Evolutionary conservation across 2,797 vertebrate species (phyloP).

Genomic region (Lacerta viridis): DNA sequence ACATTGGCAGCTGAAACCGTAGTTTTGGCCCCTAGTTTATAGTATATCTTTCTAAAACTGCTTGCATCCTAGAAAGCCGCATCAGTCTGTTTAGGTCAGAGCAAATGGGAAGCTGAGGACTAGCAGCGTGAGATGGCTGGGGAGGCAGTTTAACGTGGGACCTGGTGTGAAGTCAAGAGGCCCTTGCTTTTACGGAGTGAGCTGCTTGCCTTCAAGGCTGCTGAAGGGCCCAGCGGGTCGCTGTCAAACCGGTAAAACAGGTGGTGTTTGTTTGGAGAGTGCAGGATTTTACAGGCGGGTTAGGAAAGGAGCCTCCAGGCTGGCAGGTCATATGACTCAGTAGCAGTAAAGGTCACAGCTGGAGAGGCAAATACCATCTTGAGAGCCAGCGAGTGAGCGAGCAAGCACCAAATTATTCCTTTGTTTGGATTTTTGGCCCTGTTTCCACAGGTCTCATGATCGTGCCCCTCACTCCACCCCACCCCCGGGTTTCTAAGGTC

Average conservation of each 20-base stretch:
- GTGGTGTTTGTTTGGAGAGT: conserved; percentile 52
- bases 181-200: rapidly evolving
- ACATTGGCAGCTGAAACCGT: too few relatives aligned
- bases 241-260: background rate
- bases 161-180: background rate
- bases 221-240: background rate
- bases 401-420: background rate
- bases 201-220: too few relatives aligned
- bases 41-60: too few relatives aligned
- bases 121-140: background rate
- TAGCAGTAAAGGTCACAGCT: background rate
- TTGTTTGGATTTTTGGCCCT: background rate
- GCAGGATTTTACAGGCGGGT: background rate
- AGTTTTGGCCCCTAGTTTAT: too few relatives aligned
- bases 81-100: too few relatives aligned
- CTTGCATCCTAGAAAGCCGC: too few relatives aligned
- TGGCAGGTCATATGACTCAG: background rate
- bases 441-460: background rate
- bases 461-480: background rate
- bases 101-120: background rate
- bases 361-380: background rate
- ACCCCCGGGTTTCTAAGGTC: too few relatives aligned
- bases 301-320: conserved; percentile 24
- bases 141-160: background rate
- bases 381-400: background rate